Conservation (phyloP, 1,140 invertebrate genomes). For the Antheraea pernyi region DNA sequence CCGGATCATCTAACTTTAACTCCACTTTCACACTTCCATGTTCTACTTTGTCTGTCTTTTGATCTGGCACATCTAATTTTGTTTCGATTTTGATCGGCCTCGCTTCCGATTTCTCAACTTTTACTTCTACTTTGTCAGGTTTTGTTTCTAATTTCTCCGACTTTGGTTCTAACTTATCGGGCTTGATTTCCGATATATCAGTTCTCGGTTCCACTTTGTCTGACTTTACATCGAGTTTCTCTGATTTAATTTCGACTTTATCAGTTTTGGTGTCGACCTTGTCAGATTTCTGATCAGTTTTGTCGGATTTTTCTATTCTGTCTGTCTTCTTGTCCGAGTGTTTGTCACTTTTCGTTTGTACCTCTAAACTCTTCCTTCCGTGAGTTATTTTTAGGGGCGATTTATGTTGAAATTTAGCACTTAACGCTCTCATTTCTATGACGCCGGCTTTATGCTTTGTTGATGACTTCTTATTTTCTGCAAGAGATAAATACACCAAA, state of each 20-base stretch:
- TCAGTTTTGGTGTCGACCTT: constrained; percentile 24
- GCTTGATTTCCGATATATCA: constrained; percentile 28
- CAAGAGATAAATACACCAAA: constrained; percentile 21
- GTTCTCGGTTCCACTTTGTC: constrained; percentile 22
- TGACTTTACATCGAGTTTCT: constrained; percentile 22
- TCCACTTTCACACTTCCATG: constrained; percentile 6
- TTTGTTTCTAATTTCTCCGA: constrained; percentile 16
- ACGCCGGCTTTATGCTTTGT: constrained; percentile 70
- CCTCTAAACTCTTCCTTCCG: constrained; percentile 51
- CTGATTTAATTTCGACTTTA: constrained; percentile 17
- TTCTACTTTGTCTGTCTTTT: constrained; percentile 15
- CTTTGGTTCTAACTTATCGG: constrained; percentile 31
- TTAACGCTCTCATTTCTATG: constrained; percentile 75
- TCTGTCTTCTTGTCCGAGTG: constrained; percentile 47
- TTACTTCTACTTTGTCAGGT: constrained; percentile 14
- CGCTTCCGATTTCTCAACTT: constrained; percentile 8
- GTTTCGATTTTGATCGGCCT: constrained; percentile 11
- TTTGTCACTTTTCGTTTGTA: constrained; percentile 48
- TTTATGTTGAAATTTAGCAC: constrained; percentile 65
- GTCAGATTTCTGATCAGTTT: constrained; percentile 20
- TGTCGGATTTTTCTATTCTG: constrained; percentile 30
- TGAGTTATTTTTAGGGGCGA: constrained; percentile 50
- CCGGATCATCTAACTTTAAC: constrained; percentile 14
- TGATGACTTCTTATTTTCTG: constrained; percentile 58
- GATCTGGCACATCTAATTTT: constrained; percentile 8